Evolutionary conservation across 1,140 invertebrate genomes (phyloP), one percentile per base, ranked within the genome.

Genomic region (Elymnias hypermnestra): DNA sequence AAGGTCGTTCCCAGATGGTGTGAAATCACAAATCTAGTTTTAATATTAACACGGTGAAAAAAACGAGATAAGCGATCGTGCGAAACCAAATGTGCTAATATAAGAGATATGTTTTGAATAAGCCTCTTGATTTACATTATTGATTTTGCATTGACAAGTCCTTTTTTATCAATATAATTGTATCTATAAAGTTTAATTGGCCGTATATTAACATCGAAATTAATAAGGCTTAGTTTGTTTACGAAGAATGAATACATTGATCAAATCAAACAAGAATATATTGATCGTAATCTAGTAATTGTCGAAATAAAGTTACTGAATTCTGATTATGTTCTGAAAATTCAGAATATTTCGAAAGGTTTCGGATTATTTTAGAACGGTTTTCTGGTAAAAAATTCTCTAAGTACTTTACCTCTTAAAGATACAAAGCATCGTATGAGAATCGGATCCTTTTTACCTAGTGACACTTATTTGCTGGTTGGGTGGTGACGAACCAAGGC

Each of bases 51-150:
- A 41, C 15, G 8, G 18, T 3, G 18, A 17, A 42, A 42, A 21
- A 29, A 42, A 31, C 17, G 18, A 41, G 18, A 21, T 18, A 18
- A 42, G 17, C 17, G 25, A 40, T 40, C 37, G 26, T 31, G 19
- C 14, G 28, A 48, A 40, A 48, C 19, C 2, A 48, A 35, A 48
- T 48, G 37, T 40, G 37, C 37, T 39, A 40, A 48, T 48, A 33
- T 48, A 21, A 14, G 12, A 29, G 26, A 29, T 28, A 4, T 47
- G 26, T 33, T 40, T 40, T 48, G 26, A 48, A 40, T 48, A 22
- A 23, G 33, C 5, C n/a, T 33, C 15, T 12, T 31, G 37, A 48
- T 40, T 48, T 48, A 29, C n/a, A 12, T 13, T 40, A 21, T 26
- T 29, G 14, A 38, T 40, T 40, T 33, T 48, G 13, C 31, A 47